Percentiles rank a stretch among this genome's conserved stretches.
These are phyloP conservation scores for Archips crataeganus DNA, from an alignment of 2,888 invertebrate genomes.

Conservation along the genomic window DNA sequence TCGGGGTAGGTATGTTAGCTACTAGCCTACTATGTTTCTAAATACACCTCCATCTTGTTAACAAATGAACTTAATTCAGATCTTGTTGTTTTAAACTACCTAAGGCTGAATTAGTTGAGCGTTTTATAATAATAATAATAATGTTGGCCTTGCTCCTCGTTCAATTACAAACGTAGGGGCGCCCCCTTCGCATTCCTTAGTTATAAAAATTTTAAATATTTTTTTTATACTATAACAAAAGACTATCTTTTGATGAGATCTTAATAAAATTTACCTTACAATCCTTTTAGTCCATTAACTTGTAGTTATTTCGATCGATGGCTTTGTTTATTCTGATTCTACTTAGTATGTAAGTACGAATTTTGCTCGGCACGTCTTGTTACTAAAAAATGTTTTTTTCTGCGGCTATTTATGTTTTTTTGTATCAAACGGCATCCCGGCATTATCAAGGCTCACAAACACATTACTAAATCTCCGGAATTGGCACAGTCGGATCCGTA, in stretches of 20 bases:
- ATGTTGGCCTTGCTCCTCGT: no score
- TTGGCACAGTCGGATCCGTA: constrained; percentile 53
- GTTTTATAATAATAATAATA: background rate
- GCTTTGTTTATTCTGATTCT: background rate
- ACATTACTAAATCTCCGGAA: constrained; percentile 69
- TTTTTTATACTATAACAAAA: background rate
- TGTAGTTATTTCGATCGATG: background rate
- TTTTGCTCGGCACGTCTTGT: background rate
- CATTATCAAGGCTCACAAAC: constrained; percentile 57
- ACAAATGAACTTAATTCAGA: background rate
- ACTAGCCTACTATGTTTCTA: background rate
- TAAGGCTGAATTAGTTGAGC: background rate
- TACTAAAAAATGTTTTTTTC: constrained; percentile 55
- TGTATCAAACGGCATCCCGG: constrained; percentile 52
- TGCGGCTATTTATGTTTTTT: constrained; percentile 62
- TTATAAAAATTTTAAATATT: no score
- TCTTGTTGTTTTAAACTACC: background rate
- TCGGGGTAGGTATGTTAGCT: background rate
- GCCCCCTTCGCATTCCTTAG: no score
- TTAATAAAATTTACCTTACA: background rate
- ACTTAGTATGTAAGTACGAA: background rate
- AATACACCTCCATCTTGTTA: background rate
- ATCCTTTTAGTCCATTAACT: no score
- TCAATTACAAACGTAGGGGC: no score
- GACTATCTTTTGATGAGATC: background rate